Evolutionary conservation across 2,113 vertebrate genomes (phyloP).

Genomic region (Pterocles burchelli): DNA sequence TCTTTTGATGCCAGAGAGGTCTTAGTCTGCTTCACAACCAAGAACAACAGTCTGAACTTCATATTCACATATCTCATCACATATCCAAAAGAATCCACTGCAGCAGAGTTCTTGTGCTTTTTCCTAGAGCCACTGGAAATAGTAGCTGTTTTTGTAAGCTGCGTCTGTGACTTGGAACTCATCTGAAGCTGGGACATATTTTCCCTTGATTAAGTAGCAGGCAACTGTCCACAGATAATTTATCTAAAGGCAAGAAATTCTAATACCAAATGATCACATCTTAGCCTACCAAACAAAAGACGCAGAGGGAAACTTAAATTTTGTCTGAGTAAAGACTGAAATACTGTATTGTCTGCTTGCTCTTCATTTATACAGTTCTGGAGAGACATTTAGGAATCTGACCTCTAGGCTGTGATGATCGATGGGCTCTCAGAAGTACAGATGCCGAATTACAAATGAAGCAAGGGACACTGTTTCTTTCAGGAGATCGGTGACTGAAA

Average conservation of each 20-base stretch:
- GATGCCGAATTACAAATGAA: neutral
- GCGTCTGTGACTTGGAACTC: slow-evolving; percentile 12
- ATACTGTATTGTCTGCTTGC: neutral
- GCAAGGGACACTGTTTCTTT: neutral
- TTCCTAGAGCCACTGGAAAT: neutral
- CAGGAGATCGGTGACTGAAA: neutral
- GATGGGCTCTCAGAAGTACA: neutral
- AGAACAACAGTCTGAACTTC: slow-evolving; percentile 6
- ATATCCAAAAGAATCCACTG: neutral
- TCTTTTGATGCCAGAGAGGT: neutral
- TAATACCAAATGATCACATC: neutral
- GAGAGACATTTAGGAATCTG: neutral
- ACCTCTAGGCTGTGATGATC: neutral
- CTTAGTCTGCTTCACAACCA: neutral
- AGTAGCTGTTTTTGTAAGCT: neutral
- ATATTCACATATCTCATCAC: neutral
- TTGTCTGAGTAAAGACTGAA: neutral
- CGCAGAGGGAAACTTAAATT: neutral
- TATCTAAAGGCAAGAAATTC: neutral
- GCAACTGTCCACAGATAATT: neutral
- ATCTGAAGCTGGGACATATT: neutral
- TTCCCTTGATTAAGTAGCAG: neutral
- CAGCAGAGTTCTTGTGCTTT: neutral
- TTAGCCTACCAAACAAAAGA: neutral
- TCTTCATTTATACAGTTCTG: neutral